These are phyloP conservation scores for Cremastinae sp. DNA, from an alignment of 2,888 invertebrate genomes.

Conservation along the genomic window DNA sequence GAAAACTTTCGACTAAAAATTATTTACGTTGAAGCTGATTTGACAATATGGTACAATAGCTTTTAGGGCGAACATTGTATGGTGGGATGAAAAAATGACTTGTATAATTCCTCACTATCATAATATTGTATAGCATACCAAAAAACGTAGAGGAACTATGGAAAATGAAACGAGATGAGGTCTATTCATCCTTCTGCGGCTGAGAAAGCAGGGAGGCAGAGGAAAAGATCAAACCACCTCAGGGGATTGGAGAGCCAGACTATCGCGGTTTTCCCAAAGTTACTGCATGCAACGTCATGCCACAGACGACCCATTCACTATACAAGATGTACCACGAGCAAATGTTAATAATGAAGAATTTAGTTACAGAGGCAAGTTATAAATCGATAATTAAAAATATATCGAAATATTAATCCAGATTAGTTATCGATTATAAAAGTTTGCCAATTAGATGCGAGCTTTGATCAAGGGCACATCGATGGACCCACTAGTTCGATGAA, in stretches of 20 bases:
- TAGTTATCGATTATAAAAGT: too few relatives aligned
- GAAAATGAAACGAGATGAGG: conserved; percentile 50
- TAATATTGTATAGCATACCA: too few relatives aligned
- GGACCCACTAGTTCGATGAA: too few relatives aligned
- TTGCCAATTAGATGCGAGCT: too few relatives aligned
- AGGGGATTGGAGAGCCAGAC: conserved; percentile 58
- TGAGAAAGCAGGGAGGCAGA: conserved; percentile 54
- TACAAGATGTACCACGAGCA: conserved; percentile 4
- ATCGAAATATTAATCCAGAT: too few relatives aligned
- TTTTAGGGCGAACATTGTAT: too few relatives aligned
- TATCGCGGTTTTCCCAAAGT: conserved; percentile 64
- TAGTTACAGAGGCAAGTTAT: too few relatives aligned
- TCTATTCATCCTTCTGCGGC: conserved; percentile 41
- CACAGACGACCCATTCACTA: conserved; percentile 19
- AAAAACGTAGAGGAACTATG: conserved; percentile 38
- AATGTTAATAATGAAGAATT: too few relatives aligned
- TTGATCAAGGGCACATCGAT: too few relatives aligned
- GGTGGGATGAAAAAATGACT: background rate
- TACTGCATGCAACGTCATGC: conserved; percentile 66
- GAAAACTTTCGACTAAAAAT: conserved; percentile 13
- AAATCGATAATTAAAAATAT: too few relatives aligned
- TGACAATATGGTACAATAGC: too few relatives aligned
- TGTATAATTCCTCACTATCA: conserved; percentile 27
- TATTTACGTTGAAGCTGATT: background rate
- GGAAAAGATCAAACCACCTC: conserved; percentile 70